Evolutionary conservation across 1,140 invertebrate genomes (phyloP).

Genomic region (Hermetia illucens): DNA sequence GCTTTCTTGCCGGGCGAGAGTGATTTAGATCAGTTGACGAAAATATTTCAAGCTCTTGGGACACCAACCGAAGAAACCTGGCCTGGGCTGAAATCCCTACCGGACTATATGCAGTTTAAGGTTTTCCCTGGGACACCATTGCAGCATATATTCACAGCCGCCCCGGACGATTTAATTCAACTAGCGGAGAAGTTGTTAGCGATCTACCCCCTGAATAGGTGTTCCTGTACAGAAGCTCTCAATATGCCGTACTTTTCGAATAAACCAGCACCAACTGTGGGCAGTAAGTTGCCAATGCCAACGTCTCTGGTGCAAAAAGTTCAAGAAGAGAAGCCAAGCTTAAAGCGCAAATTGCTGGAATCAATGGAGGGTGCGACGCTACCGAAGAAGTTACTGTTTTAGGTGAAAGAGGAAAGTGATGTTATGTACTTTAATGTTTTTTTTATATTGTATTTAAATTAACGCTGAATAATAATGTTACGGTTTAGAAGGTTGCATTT

Average conservation of each 20-base stretch:
- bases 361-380: neutral
- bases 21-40: slow-evolving; percentile 90
- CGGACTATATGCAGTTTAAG: slow-evolving; percentile 91
- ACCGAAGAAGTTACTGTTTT: neutral
- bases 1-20: slow-evolving; percentile 94
- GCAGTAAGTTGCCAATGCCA: slow-evolving; percentile 66
- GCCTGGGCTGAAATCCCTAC: slow-evolving; percentile 72
- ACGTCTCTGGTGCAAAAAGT: too few species aligned
- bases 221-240: slow-evolving; percentile 64
- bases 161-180: slow-evolving; percentile 81
- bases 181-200: slow-evolving; percentile 65
- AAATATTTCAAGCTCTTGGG: slow-evolving; percentile 85
- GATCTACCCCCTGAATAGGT: slow-evolving; percentile 74
- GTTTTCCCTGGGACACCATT: slow-evolving; percentile 67
- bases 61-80: slow-evolving; percentile 87
- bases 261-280: slow-evolving; percentile 75
- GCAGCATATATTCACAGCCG: slow-evolving; percentile 90
- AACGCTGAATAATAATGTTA: too few species aligned
- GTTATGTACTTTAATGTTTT: too few species aligned
- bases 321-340: neutral
- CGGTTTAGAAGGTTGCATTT: too few species aligned
- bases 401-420: neutral
- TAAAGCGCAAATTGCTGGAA: neutral
- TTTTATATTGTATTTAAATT: too few species aligned
- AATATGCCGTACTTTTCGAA: slow-evolving; percentile 77